phyloP scores from a whole-genome alignment of 2,888 invertebrate genomes.

The Strigamia maritima region DNA sequence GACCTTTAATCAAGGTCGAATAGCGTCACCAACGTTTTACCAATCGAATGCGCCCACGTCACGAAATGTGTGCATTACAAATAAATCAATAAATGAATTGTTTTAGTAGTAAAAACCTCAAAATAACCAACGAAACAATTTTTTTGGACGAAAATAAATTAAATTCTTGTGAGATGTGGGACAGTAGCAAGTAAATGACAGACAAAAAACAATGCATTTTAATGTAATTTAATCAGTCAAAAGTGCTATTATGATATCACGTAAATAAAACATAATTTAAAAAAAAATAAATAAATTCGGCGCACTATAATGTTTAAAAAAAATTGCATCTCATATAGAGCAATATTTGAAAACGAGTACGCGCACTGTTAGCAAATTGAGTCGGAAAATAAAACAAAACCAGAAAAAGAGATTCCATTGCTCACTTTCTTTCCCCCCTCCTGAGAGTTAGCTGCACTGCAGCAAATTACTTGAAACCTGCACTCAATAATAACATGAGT shows the following conservation, averaged over 20 bases:
- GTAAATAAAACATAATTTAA: too few species aligned
- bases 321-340: background rate
- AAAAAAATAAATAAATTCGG: background rate
- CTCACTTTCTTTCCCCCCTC: background rate
- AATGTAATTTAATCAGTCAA: background rate
- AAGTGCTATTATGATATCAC: too few species aligned
- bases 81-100: too few species aligned
- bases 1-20: background rate
- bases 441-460: slow-evolving; percentile 7
- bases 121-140: too few species aligned
- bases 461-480: slow-evolving; percentile 15
- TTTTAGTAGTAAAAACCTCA: too few species aligned
- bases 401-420: slow-evolving; percentile 6
- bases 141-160: background rate
- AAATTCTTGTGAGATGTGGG: background rate
- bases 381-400: slow-evolving; percentile 6
- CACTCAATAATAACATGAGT: slow-evolving; percentile 15
- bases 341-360: background rate
- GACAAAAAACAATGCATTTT: background rate
- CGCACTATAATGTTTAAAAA: background rate
- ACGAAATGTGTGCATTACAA: too few species aligned
- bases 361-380: slow-evolving; percentile 1
- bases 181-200: too few species aligned
- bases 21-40: too few species aligned
- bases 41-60: too few species aligned